Conservation (phyloP, 2,113 vertebrate genomes). For the Thalassoma bifasciatum region DNA sequence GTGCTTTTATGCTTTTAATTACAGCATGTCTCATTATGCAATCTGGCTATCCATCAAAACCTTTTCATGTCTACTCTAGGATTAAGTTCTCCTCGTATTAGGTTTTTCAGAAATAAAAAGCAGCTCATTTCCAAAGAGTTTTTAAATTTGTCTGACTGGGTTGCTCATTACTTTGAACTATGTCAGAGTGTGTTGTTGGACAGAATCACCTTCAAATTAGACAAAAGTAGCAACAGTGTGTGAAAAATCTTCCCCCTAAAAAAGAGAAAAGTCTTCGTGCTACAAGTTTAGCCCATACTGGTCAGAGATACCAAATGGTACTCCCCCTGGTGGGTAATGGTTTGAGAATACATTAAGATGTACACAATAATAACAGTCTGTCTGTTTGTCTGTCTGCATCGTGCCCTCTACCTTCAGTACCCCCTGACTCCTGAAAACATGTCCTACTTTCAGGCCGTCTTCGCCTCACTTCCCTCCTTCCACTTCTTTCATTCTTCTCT, state of each 20-base stretch:
- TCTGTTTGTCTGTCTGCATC: slow-evolving; percentile 34
- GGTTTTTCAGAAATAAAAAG: background rate
- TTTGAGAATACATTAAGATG: slow-evolving; percentile 10
- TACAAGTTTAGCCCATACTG: slow-evolving; percentile 20
- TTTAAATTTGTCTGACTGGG: background rate
- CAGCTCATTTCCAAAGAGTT: background rate
- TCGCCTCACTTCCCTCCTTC: slow-evolving; percentile 62
- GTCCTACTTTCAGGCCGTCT: slow-evolving; percentile 70
- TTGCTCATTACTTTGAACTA: background rate
- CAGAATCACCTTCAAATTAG: slow-evolving; percentile 17
- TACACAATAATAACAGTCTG: slow-evolving; percentile 15
- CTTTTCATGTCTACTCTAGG: background rate
- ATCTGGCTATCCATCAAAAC: slow-evolving; percentile 29
- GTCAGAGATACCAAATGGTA: background rate
- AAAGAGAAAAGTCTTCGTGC: slow-evolving; percentile 3
- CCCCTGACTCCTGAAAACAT: slow-evolving; percentile 72
- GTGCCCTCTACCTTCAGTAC: slow-evolving; percentile 47
- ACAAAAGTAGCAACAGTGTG: background rate
- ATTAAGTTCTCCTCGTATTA: background rate
- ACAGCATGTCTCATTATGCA: slow-evolving; percentile 23
- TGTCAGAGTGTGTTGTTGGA: slow-evolving; percentile 11
- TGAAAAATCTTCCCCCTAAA: background rate
- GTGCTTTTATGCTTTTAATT: slow-evolving; percentile 27
- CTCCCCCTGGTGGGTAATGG: background rate
- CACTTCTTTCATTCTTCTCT: slow-evolving; percentile 67